Conservation (phyloP, 1,140 invertebrate genomes). For the Neocloeon triangulifer region DNA sequence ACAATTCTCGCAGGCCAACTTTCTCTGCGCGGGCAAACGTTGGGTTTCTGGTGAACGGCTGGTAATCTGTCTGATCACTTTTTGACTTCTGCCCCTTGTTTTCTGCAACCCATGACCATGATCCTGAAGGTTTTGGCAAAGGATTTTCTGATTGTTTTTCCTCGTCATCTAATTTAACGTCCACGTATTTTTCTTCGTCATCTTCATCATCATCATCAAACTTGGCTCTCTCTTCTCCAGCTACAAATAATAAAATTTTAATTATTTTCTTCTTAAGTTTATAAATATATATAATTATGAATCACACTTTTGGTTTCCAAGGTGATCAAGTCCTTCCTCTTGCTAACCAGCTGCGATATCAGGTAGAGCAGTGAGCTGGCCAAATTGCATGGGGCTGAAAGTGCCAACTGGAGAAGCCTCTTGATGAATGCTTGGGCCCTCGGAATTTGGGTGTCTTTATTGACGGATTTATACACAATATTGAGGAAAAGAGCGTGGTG, state of each 20-base stretch:
- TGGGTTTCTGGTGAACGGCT: too few relatives aligned
- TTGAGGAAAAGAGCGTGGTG: constrained; percentile 69
- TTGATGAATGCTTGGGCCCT: constrained; percentile 73
- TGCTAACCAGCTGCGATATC: constrained; percentile 41
- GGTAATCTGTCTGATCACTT: constrained; percentile 3
- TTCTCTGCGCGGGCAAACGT: too few relatives aligned
- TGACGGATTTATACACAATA: constrained; percentile 65
- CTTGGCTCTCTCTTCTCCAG: constrained; percentile 1
- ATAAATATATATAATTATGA: too few relatives aligned
- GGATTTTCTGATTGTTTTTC: constrained; percentile 2
- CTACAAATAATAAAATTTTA: too few relatives aligned
- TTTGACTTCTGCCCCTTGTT: background rate
- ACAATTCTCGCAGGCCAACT: too few relatives aligned
- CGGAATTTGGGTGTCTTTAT: constrained; percentile 43
- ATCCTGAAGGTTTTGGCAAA: background rate
- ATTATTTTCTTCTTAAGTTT: too few relatives aligned
- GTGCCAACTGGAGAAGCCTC: constrained; percentile 57
- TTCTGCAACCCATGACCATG: background rate
- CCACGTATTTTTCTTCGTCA: constrained; percentile 18
- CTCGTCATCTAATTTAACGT: constrained; percentile 11
- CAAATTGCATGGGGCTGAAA: constrained; percentile 22
- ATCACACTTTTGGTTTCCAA: constrained; percentile 10
- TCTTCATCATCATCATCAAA: constrained; percentile 12
- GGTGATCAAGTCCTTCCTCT: constrained; percentile 11
- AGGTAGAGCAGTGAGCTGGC: constrained; percentile 55